Evolutionary conservation across 64 coral and sea anemone species (phyloP), one percentile per base, ranked within the genome.

Genomic region (Porites australiensis): DNA sequence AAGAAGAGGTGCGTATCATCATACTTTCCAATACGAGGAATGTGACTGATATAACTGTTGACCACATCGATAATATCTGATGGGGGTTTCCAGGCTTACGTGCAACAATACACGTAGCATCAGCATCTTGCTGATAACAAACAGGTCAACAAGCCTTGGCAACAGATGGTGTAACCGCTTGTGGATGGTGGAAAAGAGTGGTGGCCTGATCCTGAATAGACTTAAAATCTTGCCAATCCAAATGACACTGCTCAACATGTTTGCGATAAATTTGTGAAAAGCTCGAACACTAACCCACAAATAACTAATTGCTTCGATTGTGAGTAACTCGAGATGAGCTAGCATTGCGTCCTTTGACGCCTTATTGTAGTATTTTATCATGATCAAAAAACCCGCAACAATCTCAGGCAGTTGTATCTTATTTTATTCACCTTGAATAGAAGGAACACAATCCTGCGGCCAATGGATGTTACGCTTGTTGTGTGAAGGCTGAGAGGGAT

Each of bases 221-320:
- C 48, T 45, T 74, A 19, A 88, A 8, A 52, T 88, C 19, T 8
- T 27, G 22, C 72, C 86, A 88, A 13, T 88, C 86, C 58, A 88
- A 75, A 13, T 13, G 85, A 57, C 49, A n/a, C 50, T 57, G 66
- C 53, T 77, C 55, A 55, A 88, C 86, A 50, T 88, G 72, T 45
- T 50, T 74, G 86, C 55, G 44, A 76, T 75, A 74, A 75, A 75
- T 54, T 75, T 54, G 47, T 88, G n/a, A n/a, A n/a, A n/a, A n/a
- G n/a, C n/a, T n/a, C n/a, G n/a, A n/a, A n/a, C n/a, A n/a, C n/a
- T n/a, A 59, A 54, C 11, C 72, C 71, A 77, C 51, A 15, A 88
- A 58, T 88, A 88, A 61, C 86, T 85, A 46, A 85, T 85, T 44
- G 82, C 82, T 69, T 85, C 69, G 19, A 13, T 45, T 14, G 10